These are phyloP conservation scores for Lacerta bilineata DNA, from an alignment of 2,797 vertebrate species.

Conservation along the genomic window DNA sequence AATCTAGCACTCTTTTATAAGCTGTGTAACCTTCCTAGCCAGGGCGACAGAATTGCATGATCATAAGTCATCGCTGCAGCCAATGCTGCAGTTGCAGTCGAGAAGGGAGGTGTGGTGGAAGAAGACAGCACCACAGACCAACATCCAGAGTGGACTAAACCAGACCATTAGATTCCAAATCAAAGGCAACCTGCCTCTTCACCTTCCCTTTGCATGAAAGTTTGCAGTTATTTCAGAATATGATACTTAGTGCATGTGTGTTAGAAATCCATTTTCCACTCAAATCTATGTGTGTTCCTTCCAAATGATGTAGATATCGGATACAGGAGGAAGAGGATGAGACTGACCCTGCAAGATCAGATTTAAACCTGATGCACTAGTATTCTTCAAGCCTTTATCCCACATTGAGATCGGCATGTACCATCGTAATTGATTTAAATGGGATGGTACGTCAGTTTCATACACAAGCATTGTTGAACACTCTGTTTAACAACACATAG, in stretches of 20 bases:
- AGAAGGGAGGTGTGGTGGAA: not conserved
- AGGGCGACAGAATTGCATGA: slow-evolving; percentile 27
- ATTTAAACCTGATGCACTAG: too few species aligned
- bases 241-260: too few species aligned
- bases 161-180: not conserved
- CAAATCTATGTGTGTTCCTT: not conserved
- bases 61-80: not conserved
- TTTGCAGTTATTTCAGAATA: too few species aligned
- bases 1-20: slow-evolving; percentile 15
- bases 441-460: not conserved
- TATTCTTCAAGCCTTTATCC: too few species aligned
- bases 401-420: too few species aligned
- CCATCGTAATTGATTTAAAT: too few species aligned
- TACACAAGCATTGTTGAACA: too few species aligned
- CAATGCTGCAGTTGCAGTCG: not conserved
- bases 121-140: not conserved
- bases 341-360: too few species aligned
- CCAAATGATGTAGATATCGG: not conserved
- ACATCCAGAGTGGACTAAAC: rapidly evolving
- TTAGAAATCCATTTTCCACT: not conserved
- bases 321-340: not conserved
- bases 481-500: not conserved
- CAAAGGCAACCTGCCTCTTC: too few species aligned
- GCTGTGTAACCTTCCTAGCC: not conserved
- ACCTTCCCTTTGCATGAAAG: too few species aligned